These are phyloP conservation scores for Camelus dromedarius DNA, from an alignment of 2,113 vertebrate species.

Conservation along the genomic window DNA sequence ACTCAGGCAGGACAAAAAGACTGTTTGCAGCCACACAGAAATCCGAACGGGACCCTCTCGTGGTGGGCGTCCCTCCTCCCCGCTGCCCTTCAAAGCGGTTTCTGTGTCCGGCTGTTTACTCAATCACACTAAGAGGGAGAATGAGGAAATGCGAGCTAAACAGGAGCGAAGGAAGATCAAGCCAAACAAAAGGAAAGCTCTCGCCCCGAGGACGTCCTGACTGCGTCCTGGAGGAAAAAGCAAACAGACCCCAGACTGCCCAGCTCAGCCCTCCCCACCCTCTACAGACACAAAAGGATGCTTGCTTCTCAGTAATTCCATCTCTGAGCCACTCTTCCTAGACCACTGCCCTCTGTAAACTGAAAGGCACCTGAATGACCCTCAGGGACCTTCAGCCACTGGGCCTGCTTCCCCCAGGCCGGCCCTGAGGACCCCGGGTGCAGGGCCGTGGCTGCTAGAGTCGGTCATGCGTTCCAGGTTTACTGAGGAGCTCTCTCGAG, in stretches of 20 bases:
- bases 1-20: not conserved
- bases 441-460: too few species aligned
- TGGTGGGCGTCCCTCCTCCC: not conserved
- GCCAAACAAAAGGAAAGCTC: not conserved
- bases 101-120: not conserved
- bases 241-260: not conserved
- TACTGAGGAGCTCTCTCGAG: accelerated
- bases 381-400: not conserved
- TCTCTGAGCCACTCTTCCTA: not conserved
- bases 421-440: accelerated
- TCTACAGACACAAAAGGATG: not conserved
- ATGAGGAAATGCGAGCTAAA: not conserved
- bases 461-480: not conserved
- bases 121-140: not conserved
- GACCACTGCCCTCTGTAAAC: not conserved
- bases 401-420: not conserved
- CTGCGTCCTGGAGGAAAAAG: not conserved
- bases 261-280: too few species aligned
- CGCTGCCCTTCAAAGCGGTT: not conserved
- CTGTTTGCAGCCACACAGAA: not conserved
- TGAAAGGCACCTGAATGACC: not conserved
- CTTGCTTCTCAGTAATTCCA: not conserved
- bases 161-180: not conserved
- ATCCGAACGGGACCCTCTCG: not conserved
- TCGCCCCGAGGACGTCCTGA: too few species aligned